Percentiles rank a stretch among this genome's conserved stretches.
These are phyloP conservation scores for Erethizon dorsatum DNA, from an alignment of 2,797 vertebrate species.

Conservation along the genomic window DNA sequence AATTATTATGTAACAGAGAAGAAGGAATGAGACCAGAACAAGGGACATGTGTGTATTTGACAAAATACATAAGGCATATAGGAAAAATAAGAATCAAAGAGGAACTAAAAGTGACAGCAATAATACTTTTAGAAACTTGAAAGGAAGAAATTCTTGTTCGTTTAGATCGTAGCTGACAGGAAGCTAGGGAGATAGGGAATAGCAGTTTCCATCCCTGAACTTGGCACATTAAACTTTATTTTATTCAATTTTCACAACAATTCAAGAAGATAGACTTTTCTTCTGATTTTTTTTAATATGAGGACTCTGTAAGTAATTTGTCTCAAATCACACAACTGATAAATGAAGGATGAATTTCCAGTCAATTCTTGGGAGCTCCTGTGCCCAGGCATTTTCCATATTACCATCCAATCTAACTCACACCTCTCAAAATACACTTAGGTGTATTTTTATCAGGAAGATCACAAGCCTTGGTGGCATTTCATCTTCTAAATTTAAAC, in stretches of 20 bases:
- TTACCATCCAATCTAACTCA: not conserved
- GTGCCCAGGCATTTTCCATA: constrained; percentile 26
- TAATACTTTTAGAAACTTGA: constrained; percentile 63
- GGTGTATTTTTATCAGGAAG: constrained; percentile 50
- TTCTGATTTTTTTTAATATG: constrained; percentile 61
- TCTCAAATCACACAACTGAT: constrained; percentile 54
- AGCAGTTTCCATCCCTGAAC: constrained; percentile 20
- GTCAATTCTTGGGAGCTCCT: not conserved
- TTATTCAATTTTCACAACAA: constrained; percentile 74
- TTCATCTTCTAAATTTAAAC: constrained; percentile 65
- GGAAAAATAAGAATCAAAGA: constrained; percentile 34
- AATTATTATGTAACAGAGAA: not conserved
- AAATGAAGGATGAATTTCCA: constrained; percentile 11
- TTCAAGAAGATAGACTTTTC: constrained; percentile 72
- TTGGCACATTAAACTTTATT: constrained; percentile 50
- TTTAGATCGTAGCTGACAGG: constrained; percentile 20
- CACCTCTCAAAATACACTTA: constrained; percentile 38
- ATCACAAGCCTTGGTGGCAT: not conserved
- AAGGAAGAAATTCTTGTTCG: constrained; percentile 62
- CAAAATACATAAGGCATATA: constrained; percentile 29
- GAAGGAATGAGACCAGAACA: not conserved
- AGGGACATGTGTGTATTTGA: not conserved
- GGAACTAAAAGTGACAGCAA: constrained; percentile 59
- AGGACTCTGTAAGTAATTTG: constrained; percentile 52
- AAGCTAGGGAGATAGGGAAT: constrained; percentile 15